phyloP scores from a whole-genome alignment of 2,888 invertebrate genomes.

The Drosophila eohydei region DNA sequence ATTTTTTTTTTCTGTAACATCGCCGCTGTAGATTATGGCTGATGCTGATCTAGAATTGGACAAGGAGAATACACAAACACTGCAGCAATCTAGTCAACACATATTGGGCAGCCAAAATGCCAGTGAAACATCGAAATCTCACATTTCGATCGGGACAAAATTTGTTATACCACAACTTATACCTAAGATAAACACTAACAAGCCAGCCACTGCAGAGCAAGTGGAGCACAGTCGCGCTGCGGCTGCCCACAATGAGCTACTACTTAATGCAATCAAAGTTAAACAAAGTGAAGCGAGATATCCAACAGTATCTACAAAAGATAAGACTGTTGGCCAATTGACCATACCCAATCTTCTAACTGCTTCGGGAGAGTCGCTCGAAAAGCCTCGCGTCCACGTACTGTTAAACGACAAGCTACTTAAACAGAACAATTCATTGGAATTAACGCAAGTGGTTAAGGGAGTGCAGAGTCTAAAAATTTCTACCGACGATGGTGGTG shows the following conservation, averaged over 20 bases:
- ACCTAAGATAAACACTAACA: slow-evolving; percentile 26
- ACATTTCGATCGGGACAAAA: slow-evolving; percentile 10
- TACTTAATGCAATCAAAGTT: slow-evolving; percentile 51
- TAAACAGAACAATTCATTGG: slow-evolving; percentile 29
- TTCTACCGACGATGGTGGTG: slow-evolving; percentile 24
- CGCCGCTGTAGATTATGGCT: slow-evolving; percentile 29
- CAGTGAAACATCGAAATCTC: slow-evolving; percentile 36
- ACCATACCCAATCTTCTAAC: slow-evolving; percentile 60
- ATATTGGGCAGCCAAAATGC: slow-evolving; percentile 53
- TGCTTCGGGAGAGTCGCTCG: slow-evolving; percentile 16
- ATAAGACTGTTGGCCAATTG: slow-evolving; percentile 39
- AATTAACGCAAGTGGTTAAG: slow-evolving; percentile 31
- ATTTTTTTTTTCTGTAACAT: slow-evolving; percentile 10
- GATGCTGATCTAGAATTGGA: slow-evolving; percentile 26
- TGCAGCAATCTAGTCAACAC: slow-evolving; percentile 66
- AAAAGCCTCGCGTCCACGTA: slow-evolving; percentile 44
- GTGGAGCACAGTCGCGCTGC: slow-evolving; percentile 36
- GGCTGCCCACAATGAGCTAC: slow-evolving; percentile 40
- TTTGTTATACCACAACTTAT: slow-evolving; percentile 52
- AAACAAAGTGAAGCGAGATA: slow-evolving; percentile 4
- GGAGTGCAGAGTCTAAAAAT: slow-evolving; percentile 39
- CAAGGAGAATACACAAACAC: slow-evolving; percentile 33
- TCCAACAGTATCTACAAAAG: not conserved
- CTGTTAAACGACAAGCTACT: slow-evolving; percentile 54
- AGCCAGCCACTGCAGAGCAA: slow-evolving; percentile 10